Conservation (phyloP, 2,888 invertebrate genomes). For the Andrena bicolor region DNA sequence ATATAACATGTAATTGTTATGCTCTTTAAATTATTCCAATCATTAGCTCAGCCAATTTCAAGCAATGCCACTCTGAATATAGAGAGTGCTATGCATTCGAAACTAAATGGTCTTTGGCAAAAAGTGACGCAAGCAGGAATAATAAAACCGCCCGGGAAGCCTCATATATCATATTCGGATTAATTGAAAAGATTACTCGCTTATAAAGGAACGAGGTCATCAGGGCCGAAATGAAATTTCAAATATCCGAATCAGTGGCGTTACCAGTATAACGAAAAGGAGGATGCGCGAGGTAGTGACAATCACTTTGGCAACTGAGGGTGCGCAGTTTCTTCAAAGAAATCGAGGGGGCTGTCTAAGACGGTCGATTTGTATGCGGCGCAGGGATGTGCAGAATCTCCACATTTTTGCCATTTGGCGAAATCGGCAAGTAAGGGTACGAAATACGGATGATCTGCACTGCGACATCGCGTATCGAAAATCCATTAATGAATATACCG, state of each 20-base stretch:
- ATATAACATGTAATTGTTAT: neutral
- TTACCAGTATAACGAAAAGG: too few species aligned
- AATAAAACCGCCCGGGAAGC: neutral
- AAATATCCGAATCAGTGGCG: neutral
- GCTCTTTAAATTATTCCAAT: constrained; percentile 22
- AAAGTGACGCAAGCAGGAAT: neutral
- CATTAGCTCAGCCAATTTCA: constrained; percentile 7
- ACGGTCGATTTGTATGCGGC: constrained; percentile 18
- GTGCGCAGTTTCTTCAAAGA: neutral
- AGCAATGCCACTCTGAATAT: constrained; percentile 17
- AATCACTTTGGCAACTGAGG: too few species aligned
- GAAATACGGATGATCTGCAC: constrained; percentile 42
- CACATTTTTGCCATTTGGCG: constrained; percentile 33
- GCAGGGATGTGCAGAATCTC: neutral
- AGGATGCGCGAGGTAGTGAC: too few species aligned
- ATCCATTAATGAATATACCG: constrained; percentile 51
- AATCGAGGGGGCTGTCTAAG: constrained; percentile 10
- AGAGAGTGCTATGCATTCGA: constrained; percentile 22
- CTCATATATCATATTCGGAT: neutral
- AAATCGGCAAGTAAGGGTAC: constrained; percentile 8
- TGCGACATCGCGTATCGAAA: constrained; percentile 53
- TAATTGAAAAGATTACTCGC: too few species aligned
- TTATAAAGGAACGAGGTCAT: too few species aligned
- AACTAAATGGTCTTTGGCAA: neutral
- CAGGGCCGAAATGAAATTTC: neutral